Evolutionary conservation across 2,888 invertebrate genomes (phyloP), one percentile per base, ranked within the genome.

Genomic region (Uloborus plumipes): DNA sequence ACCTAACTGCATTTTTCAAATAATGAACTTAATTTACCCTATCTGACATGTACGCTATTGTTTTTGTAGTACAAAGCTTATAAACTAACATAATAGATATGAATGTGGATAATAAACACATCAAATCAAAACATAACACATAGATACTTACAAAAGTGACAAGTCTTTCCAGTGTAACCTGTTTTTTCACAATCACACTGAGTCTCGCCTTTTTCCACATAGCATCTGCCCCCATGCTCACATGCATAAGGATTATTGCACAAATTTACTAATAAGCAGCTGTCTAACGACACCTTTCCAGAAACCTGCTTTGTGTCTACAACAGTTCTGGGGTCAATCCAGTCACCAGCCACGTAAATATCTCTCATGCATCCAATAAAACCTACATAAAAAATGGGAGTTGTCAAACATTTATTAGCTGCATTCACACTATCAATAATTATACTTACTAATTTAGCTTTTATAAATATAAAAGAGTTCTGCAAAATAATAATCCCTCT

Each of bases 141-240:
- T 9, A 39, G 39, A 39, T 39, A 39, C 89, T 90, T 88, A 92
- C 92, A 90, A 87, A 98, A 98, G 88, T 97, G 97, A 87, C 98
- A 98, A 88, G 96, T 96, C 88, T 95, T 94, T 14, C 98, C 98
- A 64, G 94, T 94, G 88, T 97, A 98, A 0, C 96, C 96, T 6
- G 96, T 96, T 85, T 93, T 94, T 61, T 93, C 93, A 89, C 97
- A 98, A 87, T 97, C 95, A 88, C 98, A 98, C 49, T 93, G 94
- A 61, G 97, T 93, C 73, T 93, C 91, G 87, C 96, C 95, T 88
- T 96, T 95, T 87, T 94, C 93, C 0, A 97, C 95, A 31, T 95
- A 94, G 89, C 97, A 98, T 87, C 94, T 93, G 0, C 96, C 97
- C 1, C 94, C 95, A 88, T 98, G 97, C 87, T 97, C 96, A 87